Evolutionary conservation across 1,140 invertebrate species (phyloP), one percentile per base, ranked within the genome.

Genomic region (Neodiprion lecontei): DNA sequence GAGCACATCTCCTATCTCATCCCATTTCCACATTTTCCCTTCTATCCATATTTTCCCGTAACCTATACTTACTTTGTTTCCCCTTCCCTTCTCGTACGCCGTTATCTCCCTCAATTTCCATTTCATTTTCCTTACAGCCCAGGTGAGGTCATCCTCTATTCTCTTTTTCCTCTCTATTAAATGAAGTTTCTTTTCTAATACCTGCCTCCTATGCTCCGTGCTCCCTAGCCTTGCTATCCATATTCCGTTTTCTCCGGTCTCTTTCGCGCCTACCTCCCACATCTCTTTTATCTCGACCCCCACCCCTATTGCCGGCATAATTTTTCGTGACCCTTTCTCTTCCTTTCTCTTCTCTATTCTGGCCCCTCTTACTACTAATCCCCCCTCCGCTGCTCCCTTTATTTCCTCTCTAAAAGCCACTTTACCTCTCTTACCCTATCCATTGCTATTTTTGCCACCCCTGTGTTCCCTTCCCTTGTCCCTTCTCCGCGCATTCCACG

Each of bases 81-180:
- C 67, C 21, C 67, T n/a, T 9, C 67, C 71, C 47, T 14, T 66
- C n/a, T 67, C 21, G 10, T 67, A 23, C 12, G 5, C 66, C 1
- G 67, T 28, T 67, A 49, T 48, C 48, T 72, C 70, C 40, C 48
- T 67, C 50, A 23, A n/a, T 53, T 40, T 72, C 49, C 47, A 11
- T 50, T 21, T 21, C 67, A 17, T 77, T 47, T 21, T 61, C 0
- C 69, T 67, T 21, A 75, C 1, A 10, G 9, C 17, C 67, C 67
- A 68, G 9, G 67, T 68, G 9, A 68, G 67, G 17, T 68, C 28
- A 28, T 68, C 67, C 21, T 68, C n/a, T 12, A 68, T 68, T 68
- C 9, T 28, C 21, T 12, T n/a, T 68, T 68, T 21, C 21, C 67
- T 68, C 17, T 21, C 28, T 21, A 9, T 12, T 68, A 68, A n/a